Evolutionary conservation across 2,113 vertebrate species (phyloP).

Genomic region (Falco punctatus): DNA sequence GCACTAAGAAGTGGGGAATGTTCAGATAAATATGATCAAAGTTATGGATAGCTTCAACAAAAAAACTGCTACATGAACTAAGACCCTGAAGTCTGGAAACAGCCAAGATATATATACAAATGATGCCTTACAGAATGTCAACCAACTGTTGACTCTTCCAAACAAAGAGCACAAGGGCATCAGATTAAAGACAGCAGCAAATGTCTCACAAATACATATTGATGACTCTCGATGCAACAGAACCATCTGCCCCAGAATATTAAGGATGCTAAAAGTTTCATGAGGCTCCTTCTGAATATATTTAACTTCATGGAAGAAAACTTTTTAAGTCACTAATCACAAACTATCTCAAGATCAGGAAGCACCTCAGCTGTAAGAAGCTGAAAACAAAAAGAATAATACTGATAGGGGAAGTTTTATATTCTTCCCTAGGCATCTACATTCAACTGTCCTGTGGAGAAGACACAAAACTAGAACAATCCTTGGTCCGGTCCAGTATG

Average conservation of each 20-base stretch:
- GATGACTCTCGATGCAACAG: background rate
- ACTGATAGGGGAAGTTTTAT: background rate
- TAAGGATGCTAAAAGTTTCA: background rate
- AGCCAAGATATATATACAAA: background rate
- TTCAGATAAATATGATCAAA: background rate
- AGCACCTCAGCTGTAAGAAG: background rate
- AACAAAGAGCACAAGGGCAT: background rate
- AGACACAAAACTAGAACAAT: background rate
- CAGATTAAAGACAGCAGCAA: background rate
- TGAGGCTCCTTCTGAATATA: background rate
- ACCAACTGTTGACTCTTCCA: background rate
- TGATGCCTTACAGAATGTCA: accelerated
- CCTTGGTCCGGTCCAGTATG: background rate
- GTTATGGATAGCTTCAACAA: background rate
- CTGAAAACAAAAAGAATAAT: background rate
- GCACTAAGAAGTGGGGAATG: background rate
- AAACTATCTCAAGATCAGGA: background rate
- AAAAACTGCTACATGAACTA: background rate
- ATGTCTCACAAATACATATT: background rate
- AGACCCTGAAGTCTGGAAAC: background rate
- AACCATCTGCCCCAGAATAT: background rate
- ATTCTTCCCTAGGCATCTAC: background rate
- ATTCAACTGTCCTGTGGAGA: background rate
- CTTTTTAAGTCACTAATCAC: background rate
- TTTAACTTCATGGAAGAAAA: background rate